phyloP scores from a whole-genome alignment of 2,888 invertebrate genomes.

The Cephalotes varians region DNA sequence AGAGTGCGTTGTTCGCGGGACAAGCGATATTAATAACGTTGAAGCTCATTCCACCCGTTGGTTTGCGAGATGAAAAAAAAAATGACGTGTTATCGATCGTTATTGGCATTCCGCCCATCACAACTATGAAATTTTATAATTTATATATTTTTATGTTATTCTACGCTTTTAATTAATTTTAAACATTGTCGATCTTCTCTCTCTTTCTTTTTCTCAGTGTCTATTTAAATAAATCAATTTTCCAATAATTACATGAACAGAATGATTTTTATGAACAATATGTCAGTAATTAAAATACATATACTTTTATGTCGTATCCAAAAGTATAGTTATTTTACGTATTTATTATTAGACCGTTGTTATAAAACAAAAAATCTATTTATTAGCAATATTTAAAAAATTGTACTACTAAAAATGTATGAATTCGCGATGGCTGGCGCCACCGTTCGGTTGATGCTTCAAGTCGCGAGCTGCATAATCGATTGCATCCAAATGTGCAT shows the following conservation, averaged over 20 bases:
- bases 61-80: conserved; percentile 25
- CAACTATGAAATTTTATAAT: conserved; percentile 22
- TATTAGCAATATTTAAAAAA: background rate
- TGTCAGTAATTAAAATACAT: background rate
- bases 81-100: conserved; percentile 25
- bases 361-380: background rate
- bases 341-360: background rate
- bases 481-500: conserved; percentile 66
- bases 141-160: background rate
- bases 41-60: conserved; percentile 37
- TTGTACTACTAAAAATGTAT: background rate
- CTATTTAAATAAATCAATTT: background rate
- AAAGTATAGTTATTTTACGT: background rate
- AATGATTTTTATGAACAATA: background rate
- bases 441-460: conserved; percentile 68
- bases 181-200: background rate
- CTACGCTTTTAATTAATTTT: background rate
- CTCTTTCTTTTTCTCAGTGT: background rate
- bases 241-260: background rate
- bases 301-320: background rate
- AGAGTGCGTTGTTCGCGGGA: conserved; percentile 52
- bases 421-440: conserved; percentile 69
- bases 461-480: conserved; percentile 69
- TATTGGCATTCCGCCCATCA: conserved; percentile 18
- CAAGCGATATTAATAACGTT: conserved; percentile 52